These are phyloP conservation scores for Cephalopachus bancanus DNA, from an alignment of 2,797 vertebrate species.

Conservation along the genomic window DNA sequence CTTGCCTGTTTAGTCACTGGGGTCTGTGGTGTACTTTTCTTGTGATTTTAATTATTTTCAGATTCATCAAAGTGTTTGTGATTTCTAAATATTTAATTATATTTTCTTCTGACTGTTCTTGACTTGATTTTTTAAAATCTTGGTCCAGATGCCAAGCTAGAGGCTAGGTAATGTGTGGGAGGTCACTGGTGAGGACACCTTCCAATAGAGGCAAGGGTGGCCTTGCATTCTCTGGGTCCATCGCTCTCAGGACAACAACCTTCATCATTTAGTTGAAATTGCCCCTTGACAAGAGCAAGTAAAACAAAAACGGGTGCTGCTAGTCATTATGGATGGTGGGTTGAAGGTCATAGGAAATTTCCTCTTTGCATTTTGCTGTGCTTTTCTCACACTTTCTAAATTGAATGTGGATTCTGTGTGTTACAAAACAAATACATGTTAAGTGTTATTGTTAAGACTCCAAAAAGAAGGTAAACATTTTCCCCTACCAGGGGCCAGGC, in stretches of 20 bases:
- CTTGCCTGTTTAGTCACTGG: not conserved
- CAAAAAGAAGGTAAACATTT: not conserved
- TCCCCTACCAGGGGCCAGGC: not conserved
- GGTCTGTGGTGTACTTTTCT: not conserved
- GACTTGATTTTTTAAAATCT: not conserved
- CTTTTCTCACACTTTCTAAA: conserved; percentile 37
- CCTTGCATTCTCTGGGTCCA: not conserved
- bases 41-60: not conserved
- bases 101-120: not conserved
- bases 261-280: not conserved
- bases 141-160: not conserved
- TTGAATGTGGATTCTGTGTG: not conserved
- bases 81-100: conserved; percentile 1
- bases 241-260: not conserved
- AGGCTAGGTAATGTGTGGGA: not conserved
- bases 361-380: not conserved
- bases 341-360: not conserved
- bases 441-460: not conserved
- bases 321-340: not conserved
- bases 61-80: not conserved
- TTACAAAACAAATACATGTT: not conserved
- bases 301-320: not conserved
- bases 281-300: not conserved
- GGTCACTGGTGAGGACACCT: not conserved
- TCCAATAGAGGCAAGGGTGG: not conserved